Evolutionary conservation across 2,113 vertebrate genomes (phyloP).

Genomic region (Macrotus californicus): DNA sequence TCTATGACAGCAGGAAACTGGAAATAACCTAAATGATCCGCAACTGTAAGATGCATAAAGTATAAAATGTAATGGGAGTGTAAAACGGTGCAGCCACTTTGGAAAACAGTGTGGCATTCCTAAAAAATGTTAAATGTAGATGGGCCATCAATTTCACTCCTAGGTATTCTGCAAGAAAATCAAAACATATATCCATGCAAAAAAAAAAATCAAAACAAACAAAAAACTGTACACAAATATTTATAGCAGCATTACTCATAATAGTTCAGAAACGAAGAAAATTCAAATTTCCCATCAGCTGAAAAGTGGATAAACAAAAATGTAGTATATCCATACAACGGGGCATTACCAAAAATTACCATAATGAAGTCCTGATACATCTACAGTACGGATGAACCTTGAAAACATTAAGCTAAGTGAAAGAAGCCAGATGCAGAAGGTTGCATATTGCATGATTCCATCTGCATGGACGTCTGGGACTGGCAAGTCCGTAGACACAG

Average conservation of each 20-base stretch:
- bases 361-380: too few species aligned
- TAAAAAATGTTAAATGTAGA: background rate
- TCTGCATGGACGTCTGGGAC: too few species aligned
- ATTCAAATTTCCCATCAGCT: background rate
- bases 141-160: too few species aligned
- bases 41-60: background rate
- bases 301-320: too few species aligned
- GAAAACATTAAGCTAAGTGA: too few species aligned
- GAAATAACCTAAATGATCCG: background rate
- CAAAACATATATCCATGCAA: background rate
- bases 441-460: too few species aligned
- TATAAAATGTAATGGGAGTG: background rate
- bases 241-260: background rate
- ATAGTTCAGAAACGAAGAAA: background rate
- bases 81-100: background rate
- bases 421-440: too few species aligned
- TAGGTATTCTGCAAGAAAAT: background rate
- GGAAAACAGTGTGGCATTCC: background rate
- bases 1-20: background rate
- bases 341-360: too few species aligned
- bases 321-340: too few species aligned
- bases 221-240: background rate
- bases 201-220: background rate
- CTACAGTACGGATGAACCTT: too few species aligned
- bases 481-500: too few species aligned